Conservation (phyloP, 2,797 vertebrate genomes). For the Rhinatrema bivittatum region DNA sequence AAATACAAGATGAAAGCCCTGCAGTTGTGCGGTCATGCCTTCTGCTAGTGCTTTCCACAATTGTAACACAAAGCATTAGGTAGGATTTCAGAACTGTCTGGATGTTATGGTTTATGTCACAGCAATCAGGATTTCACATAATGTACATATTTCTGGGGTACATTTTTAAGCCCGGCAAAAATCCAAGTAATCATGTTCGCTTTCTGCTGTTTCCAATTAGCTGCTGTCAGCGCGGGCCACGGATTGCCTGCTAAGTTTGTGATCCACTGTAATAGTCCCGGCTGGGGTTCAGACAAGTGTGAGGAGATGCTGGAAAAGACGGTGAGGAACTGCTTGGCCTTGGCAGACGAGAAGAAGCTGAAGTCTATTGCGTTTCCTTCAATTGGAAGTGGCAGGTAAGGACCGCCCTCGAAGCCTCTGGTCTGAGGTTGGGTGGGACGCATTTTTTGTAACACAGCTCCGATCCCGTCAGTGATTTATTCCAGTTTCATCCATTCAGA, state of each 20-base stretch:
- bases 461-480: not conserved
- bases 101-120: not conserved
- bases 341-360: constrained; percentile 97
- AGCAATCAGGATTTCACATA: constrained; percentile 8
- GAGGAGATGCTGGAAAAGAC: constrained; percentile 95
- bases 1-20: no score
- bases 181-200: no score
- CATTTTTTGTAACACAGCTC: not conserved
- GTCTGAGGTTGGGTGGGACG: not conserved
- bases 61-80: constrained; percentile 13
- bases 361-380: constrained; percentile 95
- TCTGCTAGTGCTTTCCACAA: constrained; percentile 18
- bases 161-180: no score
- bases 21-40: constrained; percentile 16
- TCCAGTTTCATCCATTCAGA: no score
- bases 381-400: constrained; percentile 92
- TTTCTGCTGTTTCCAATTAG: constrained; percentile 45
- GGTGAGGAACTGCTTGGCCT: constrained; percentile 90
- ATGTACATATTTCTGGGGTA: no score
- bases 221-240: constrained; percentile 76
- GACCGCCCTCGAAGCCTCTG: not conserved
- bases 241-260: constrained; percentile 92
- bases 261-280: constrained; percentile 94
- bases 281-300: constrained; percentile 90
- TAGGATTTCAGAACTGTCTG: not conserved